Percentiles rank a stretch among this genome's conserved stretches.
phyloP scores from a whole-genome alignment of 2,113 vertebrate genomes.

The Xenopus laevis region DNA sequence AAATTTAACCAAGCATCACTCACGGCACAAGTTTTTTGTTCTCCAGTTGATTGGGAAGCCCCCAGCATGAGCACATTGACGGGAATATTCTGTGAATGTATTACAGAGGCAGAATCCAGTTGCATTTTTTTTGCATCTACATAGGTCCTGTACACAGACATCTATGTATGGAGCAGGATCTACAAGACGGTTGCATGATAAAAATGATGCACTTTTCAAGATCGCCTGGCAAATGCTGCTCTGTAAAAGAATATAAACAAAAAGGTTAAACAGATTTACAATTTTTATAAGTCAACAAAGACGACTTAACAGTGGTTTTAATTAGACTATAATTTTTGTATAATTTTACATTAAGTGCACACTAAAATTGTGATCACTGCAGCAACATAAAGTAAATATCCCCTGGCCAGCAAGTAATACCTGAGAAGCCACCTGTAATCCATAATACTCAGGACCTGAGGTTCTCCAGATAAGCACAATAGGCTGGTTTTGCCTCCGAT shows the following conservation, averaged over 20 bases:
- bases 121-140: slow-evolving; percentile 51
- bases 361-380: too few species aligned
- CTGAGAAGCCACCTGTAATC: too few species aligned
- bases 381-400: too few species aligned
- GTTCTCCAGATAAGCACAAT: too few species aligned
- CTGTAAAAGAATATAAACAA: slow-evolving; percentile 44
- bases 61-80: slow-evolving; percentile 66
- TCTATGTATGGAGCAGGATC: slow-evolving; percentile 53
- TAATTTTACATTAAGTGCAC: too few species aligned
- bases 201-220: slow-evolving; percentile 54
- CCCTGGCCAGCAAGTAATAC: too few species aligned
- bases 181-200: slow-evolving; percentile 54
- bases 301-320: too few species aligned
- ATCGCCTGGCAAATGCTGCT: slow-evolving; percentile 59
- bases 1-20: slow-evolving; percentile 23
- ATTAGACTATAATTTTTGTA: too few species aligned
- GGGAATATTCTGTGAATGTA: slow-evolving; percentile 66
- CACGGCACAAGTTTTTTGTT: slow-evolving; percentile 60
- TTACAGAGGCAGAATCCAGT: slow-evolving; percentile 59
- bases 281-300: too few species aligned
- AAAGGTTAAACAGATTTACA: background rate
- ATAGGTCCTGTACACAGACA: slow-evolving; percentile 61
- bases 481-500: too few species aligned
- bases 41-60: slow-evolving; percentile 61
- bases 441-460: too few species aligned